Percentiles rank a stretch among this genome's conserved stretches.
These are phyloP conservation scores for Drosophila virilis DNA, from an alignment of 1,140 invertebrate genomes.

Conservation along the genomic window DNA sequence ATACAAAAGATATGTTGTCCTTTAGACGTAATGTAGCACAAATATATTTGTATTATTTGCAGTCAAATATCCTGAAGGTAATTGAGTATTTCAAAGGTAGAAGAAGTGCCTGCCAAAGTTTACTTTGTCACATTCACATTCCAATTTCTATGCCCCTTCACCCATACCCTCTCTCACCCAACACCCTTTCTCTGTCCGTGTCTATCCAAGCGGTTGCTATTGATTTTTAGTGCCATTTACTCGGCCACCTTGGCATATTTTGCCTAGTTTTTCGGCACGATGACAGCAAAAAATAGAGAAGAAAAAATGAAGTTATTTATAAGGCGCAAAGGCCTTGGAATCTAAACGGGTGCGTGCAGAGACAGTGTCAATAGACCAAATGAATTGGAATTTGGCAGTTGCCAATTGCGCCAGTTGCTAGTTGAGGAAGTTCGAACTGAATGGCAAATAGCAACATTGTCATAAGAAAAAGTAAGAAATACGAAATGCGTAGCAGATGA, in stretches of 20 bases:
- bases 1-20: not conserved
- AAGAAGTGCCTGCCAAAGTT: conserved; percentile 17
- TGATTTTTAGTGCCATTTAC: conserved; percentile 59
- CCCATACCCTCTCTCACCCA: not conserved
- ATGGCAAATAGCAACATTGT: conserved; percentile 27
- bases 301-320: conserved; percentile 71
- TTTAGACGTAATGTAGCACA: too few relatives aligned
- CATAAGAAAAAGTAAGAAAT: conserved; percentile 18
- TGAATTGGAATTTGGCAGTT: conserved; percentile 41
- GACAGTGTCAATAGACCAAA: conserved; percentile 73
- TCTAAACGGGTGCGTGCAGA: conserved; percentile 64
- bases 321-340: conserved; percentile 58
- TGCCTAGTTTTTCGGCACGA: conserved; percentile 37
- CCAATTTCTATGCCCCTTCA: conserved; percentile 20
- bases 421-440: conserved; percentile 9
- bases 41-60: too few relatives aligned
- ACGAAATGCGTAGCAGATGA: conserved; percentile 4
- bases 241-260: conserved; percentile 62
- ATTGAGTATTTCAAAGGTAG: conserved; percentile 4
- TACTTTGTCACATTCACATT: conserved; percentile 42
- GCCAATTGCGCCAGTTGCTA: conserved; percentile 2
- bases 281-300: conserved; percentile 19
- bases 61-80: conserved; percentile 5
- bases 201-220: conserved; percentile 44
- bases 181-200: not conserved